A percentile compares a stretch with the other conserved stretches of the same genome.
Conservation (phyloP, 2,113 vertebrate species). For the Hippocampus barbouri region DNA sequence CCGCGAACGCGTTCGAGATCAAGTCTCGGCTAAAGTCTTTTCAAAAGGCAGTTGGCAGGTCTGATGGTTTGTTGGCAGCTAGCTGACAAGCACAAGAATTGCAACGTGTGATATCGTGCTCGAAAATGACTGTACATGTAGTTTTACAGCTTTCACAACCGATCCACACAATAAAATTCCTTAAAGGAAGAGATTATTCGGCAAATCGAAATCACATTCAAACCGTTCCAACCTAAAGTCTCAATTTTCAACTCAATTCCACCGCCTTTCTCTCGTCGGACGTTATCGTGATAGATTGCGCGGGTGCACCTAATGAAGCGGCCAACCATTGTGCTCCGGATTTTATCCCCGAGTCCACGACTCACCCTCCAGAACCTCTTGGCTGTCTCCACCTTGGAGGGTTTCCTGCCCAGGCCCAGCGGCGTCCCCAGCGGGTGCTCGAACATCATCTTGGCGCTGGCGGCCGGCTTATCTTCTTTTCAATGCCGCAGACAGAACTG, state of each 20-base stretch:
- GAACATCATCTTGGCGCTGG: slow-evolving; percentile 49
- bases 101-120: too few species aligned
- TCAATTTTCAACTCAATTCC: too few species aligned
- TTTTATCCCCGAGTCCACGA: slow-evolving; percentile 20
- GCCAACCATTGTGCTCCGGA: background rate
- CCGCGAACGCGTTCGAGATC: background rate
- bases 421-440: slow-evolving; percentile 51
- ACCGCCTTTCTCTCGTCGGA: too few species aligned
- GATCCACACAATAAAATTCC: too few species aligned
- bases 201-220: too few species aligned
- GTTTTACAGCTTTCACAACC: too few species aligned
- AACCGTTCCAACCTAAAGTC: too few species aligned
- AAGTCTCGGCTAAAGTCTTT: too few species aligned
- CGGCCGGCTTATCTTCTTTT: background rate
- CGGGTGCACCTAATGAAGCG: background rate
- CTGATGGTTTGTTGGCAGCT: background rate
- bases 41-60: background rate
- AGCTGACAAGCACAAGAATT: background rate
- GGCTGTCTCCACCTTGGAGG: slow-evolving; percentile 79
- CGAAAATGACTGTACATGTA: too few species aligned
- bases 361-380: slow-evolving; percentile 89
- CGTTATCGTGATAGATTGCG: background rate
- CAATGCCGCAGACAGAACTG: background rate
- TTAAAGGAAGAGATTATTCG: too few species aligned
- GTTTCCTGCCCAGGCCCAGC: slow-evolving; percentile 72